Evolutionary conservation across 2,888 invertebrate genomes (phyloP).

Genomic region (Chirona hameri): DNA sequence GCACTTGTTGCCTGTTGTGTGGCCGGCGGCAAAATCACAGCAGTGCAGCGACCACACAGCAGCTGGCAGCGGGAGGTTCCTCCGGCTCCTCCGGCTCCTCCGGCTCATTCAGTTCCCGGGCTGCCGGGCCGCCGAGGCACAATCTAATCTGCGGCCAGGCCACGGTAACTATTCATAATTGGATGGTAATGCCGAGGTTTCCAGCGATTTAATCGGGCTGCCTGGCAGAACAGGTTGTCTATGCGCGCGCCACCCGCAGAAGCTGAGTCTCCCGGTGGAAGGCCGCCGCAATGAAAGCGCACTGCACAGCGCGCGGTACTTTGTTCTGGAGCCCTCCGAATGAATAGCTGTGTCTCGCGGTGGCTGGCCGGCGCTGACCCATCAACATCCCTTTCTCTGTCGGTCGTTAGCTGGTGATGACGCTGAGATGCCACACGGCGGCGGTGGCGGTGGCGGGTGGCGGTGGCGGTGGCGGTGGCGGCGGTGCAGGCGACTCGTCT

Average conservation of each 20-base stretch:
- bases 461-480: no score
- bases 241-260: neutral
- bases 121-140: neutral
- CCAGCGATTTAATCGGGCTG: neutral
- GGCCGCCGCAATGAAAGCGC: neutral
- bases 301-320: neutral
- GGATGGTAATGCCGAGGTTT: slow-evolving; percentile 24
- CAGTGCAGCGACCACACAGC: neutral
- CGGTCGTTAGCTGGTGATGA: no score
- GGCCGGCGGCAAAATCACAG: neutral
- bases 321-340: neutral
- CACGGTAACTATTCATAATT: neutral
- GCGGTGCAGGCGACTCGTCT: no score
- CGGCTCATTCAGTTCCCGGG: no score
- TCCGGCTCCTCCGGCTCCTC: no score
- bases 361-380: no score
- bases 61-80: neutral
- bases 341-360: neutral
- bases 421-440: no score
- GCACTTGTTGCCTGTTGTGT: neutral
- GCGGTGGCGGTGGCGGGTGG: no score
- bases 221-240: neutral
- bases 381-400: no score
- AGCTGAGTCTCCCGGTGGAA: neutral
- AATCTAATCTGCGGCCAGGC: neutral